A percentile compares a stretch with the other conserved stretches of the same genome.
These are phyloP conservation scores for Pterostichus niger DNA, from an alignment of 2,888 invertebrate genomes.

Conservation along the genomic window DNA sequence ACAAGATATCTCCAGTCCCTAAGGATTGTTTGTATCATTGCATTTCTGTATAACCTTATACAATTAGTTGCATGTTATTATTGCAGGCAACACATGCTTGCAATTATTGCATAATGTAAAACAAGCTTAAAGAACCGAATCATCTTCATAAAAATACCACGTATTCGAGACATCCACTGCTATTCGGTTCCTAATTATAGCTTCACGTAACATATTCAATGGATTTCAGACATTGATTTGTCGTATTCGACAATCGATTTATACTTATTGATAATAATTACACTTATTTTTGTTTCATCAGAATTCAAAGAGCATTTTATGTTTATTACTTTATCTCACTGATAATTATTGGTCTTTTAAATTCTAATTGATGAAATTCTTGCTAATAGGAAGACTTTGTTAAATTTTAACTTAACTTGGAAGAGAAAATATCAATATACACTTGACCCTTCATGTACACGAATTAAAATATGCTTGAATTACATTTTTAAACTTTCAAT, in stretches of 20 bases:
- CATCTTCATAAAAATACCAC: conserved; percentile 45
- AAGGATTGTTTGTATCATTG: too few relatives aligned
- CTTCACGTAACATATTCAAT: conserved; percentile 51
- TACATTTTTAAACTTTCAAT: too few relatives aligned
- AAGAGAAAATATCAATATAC: background rate
- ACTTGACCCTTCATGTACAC: background rate
- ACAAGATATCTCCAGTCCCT: too few relatives aligned
- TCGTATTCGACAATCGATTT: conserved; percentile 64
- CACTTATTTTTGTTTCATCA: conserved; percentile 60
- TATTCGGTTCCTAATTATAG: conserved; percentile 28
- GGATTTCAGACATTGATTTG: conserved; percentile 66
- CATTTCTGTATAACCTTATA: too few relatives aligned
- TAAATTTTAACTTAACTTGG: conserved; percentile 22
- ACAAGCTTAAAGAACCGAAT: background rate
- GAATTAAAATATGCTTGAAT: too few relatives aligned
- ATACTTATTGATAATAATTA: conserved; percentile 64
- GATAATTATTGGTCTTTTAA: conserved; percentile 42
- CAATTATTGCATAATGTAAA: too few relatives aligned
- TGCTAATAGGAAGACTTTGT: conserved; percentile 47
- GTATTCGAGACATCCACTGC: conserved; percentile 10
- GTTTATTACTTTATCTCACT: conserved; percentile 48
- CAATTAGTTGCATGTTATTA: too few relatives aligned
- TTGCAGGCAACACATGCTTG: too few relatives aligned
- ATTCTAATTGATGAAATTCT: conserved; percentile 22
- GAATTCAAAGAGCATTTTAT: conserved; percentile 62